phyloP scores from a whole-genome alignment of 2,113 vertebrate genomes.

The Hippocampus guttulatus region DNA sequence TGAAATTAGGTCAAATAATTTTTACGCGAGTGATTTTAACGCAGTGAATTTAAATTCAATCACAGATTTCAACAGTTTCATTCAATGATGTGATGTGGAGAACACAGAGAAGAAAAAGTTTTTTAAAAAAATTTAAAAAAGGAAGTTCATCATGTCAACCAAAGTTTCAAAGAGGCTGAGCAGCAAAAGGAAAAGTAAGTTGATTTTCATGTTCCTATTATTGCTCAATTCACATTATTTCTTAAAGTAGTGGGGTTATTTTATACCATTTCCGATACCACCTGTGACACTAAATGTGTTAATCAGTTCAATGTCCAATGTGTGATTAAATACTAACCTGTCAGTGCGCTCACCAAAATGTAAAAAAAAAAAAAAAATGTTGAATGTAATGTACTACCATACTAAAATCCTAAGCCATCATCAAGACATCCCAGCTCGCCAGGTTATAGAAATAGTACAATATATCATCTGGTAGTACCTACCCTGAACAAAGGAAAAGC shows the following conservation, averaged over 20 bases:
- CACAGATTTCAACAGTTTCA: slow-evolving; percentile 23
- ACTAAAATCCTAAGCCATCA: not conserved
- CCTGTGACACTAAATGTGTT: too few species aligned
- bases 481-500: too few species aligned
- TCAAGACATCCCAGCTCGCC: not conserved
- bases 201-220: not conserved
- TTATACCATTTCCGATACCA: too few species aligned
- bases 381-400: not conserved
- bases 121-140: not conserved
- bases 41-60: slow-evolving; percentile 23
- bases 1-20: not conserved
- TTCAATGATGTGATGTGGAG: slow-evolving; percentile 1
- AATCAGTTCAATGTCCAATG: too few species aligned
- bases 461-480: not conserved
- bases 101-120: slow-evolving; percentile 8
- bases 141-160: slow-evolving; percentile 45
- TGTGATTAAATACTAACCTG: too few species aligned
- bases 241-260: too few species aligned
- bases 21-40: slow-evolving; percentile 1
- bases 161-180: slow-evolving; percentile 41
- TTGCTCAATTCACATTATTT: not conserved
- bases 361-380: not conserved
- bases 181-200: slow-evolving; percentile 62
- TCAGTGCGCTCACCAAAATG: too few species aligned
- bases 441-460: not conserved